Evolutionary conservation across 2,888 invertebrate species (phyloP).

Genomic region (Ochlodes sylvanus): DNA sequence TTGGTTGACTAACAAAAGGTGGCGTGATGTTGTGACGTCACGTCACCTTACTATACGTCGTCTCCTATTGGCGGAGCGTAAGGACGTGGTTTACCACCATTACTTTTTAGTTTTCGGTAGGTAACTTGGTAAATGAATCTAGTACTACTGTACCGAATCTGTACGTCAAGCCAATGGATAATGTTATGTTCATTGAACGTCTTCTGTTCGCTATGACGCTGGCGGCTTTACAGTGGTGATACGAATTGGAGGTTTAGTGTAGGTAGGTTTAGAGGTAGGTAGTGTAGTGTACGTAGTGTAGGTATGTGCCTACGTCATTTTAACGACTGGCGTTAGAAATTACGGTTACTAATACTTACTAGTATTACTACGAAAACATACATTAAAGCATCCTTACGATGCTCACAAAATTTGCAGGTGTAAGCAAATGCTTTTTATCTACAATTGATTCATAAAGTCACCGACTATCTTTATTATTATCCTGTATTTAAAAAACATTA

Average conservation of each 20-base stretch:
- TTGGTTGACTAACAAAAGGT: constrained; percentile 79
- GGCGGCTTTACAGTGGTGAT: neutral
- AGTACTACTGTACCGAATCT: constrained; percentile 21
- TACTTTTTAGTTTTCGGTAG: constrained; percentile 24
- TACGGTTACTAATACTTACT: no score
- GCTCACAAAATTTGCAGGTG: no score
- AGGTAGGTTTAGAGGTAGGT: no score
- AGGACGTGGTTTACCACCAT: constrained; percentile 20
- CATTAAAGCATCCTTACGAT: no score
- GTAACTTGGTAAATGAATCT: constrained; percentile 10
- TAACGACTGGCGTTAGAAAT: no score
- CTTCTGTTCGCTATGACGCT: neutral
- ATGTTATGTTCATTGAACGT: constrained; percentile 1
- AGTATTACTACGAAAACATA: no score
- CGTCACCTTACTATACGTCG: constrained; percentile 74
- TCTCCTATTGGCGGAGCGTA: constrained; percentile 62
- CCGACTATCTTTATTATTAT: constrained; percentile 5
- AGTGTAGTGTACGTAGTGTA: no score
- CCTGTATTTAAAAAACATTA: constrained; percentile 9
- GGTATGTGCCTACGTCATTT: no score
- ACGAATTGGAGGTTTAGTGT: no score
- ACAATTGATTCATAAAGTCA: no score
- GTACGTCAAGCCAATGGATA: constrained; percentile 36
- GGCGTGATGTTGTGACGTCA: constrained; percentile 84
- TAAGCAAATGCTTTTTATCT: no score